Conservation (phyloP, 2,113 vertebrate species). For the Heloderma charlesbogerti region DNA sequence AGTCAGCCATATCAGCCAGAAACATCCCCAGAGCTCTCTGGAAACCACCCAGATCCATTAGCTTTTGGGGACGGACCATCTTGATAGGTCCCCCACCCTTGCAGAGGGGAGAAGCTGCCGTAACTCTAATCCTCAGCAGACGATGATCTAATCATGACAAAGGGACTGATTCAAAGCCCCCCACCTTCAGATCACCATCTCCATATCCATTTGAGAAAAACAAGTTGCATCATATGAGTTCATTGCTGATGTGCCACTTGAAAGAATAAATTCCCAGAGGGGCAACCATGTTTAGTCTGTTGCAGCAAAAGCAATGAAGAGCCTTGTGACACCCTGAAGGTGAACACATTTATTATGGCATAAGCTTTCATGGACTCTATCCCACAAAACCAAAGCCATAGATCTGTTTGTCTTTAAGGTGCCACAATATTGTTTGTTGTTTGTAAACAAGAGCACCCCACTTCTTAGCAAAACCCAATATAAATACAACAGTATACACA, state of each 20-base stretch:
- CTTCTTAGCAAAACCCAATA: neutral
- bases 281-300: neutral
- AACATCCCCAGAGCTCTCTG: no score
- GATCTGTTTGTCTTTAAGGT: neutral
- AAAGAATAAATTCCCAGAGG: neutral
- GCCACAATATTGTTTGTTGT: neutral
- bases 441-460: neutral
- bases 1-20: no score
- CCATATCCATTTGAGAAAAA: no score
- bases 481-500: neutral
- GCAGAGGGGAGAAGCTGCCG: no score
- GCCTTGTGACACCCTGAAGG: neutral
- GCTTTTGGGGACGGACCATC: no score
- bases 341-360: neutral
- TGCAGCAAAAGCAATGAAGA: neutral
- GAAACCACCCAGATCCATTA: no score
- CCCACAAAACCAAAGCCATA: neutral
- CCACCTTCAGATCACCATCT: no score
- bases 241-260: neutral
- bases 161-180: no score
- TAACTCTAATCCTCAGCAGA: no score
- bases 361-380: neutral
- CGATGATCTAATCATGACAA: no score
- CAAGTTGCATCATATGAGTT: neutral
- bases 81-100: no score